Base-by-base conservation (phyloP, 2,888 invertebrate species). In the Drosophila subsilvestris region DNA sequence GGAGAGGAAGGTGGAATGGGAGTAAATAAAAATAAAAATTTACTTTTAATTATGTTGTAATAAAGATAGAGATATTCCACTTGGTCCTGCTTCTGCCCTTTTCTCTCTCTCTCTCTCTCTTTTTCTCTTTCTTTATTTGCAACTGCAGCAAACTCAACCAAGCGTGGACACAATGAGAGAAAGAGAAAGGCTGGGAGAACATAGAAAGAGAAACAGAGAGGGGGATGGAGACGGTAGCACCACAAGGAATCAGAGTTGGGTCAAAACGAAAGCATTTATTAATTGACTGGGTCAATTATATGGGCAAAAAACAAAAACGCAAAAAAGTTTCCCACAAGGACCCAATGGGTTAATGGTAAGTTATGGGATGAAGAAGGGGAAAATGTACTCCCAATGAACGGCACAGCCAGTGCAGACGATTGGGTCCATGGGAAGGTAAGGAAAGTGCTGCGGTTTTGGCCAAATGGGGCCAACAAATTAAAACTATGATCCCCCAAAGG, bases 21-120 rank as follows among this genome's bases (percentile, higher is more conserved):
- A 66, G 54, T 63, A 20, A 66, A 66, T 63, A 54, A 66, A 66
- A 66, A 55, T 63, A 32, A 49, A 49, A 82, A 75, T 74, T 8
- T 61, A 70, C 76, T 76, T 75, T 78, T 79, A 79, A 83, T 83
- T 85, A 85, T 79, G 79, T 63, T 76, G 73, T 70, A 68, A 81
- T 81, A 80, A 79, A 76, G 69, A 81, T 81, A 80, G 76, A 76
- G 69, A 48, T 53, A 29, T 12, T 62, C 10, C 47, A 29, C 59
- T 50, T n/a, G 8, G 18, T 42, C 20, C 27, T 12, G 70, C 73
- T 67, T 57, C 65, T 65, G 54, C 32, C 55, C 51, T 51, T 48
- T 56, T 44, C 29, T 44, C 42, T 32, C 29, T 10, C 9, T 10
- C 29, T 9, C 29, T 32, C 32, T 0, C 44, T 18, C 1, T 27